Conservation (phyloP, 37 sponge, comb jelly and placozoan genomes). For the Lycopodina hypogea region DNA sequence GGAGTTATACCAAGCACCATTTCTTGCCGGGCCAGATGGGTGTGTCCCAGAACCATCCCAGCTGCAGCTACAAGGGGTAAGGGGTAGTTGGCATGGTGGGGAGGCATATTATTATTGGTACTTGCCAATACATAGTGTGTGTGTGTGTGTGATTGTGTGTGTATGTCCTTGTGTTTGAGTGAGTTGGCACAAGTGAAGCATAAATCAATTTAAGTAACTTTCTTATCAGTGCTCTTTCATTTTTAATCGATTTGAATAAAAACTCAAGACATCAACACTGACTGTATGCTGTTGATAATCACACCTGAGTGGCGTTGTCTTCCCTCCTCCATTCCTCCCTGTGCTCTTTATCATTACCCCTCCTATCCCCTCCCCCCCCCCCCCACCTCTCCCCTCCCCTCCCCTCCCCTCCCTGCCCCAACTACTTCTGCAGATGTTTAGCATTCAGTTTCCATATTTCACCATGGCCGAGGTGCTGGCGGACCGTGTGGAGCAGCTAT, state of each 20-base stretch:
- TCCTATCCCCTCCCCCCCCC: not conserved
- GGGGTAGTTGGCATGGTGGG: not conserved
- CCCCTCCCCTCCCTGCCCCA: not conserved
- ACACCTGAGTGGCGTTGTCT: too few relatives aligned
- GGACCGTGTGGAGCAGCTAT: constrained; percentile 32
- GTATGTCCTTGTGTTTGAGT: too few relatives aligned
- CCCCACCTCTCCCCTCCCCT: too few relatives aligned
- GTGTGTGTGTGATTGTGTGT: too few relatives aligned
- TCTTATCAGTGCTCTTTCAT: too few relatives aligned
- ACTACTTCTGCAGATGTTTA: constrained; percentile 17
- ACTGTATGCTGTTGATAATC: too few relatives aligned
- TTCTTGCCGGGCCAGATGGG: constrained; percentile 8
- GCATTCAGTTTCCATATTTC: constrained; percentile 25
- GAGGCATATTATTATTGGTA: not conserved
- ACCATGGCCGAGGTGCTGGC: constrained; percentile 36
- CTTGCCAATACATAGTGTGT: too few relatives aligned
- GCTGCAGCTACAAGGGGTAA: constrained; percentile 49
- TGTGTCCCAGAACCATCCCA: constrained; percentile 29
- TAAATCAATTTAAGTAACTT: too few relatives aligned
- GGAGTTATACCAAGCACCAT: constrained; percentile 41
- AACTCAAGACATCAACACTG: too few relatives aligned
- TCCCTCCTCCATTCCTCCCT: too few relatives aligned
- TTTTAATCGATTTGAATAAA: too few relatives aligned
- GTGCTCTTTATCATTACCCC: not conserved
- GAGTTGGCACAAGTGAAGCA: too few relatives aligned